Conservation (phyloP, 1,140 invertebrate genomes). For the Drosophila kanapiae region DNA sequence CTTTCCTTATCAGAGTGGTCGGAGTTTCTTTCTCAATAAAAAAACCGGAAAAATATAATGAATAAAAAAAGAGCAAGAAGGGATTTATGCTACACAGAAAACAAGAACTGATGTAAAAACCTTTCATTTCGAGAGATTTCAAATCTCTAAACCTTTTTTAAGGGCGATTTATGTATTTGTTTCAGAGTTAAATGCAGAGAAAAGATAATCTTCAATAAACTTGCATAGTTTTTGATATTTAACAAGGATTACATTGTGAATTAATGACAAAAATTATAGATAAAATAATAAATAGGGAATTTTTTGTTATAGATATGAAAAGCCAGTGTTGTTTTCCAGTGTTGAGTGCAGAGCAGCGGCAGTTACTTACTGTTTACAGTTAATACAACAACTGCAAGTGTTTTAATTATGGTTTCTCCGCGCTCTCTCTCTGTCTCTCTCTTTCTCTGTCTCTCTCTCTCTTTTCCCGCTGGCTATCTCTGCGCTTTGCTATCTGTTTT, state of each 20-base stretch:
- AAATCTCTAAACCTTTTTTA: neutral
- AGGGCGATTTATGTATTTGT: neutral
- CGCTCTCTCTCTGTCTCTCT: conserved; percentile 3
- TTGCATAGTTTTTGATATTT: neutral
- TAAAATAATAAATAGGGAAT: too few relatives aligned
- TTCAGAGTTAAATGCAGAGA: neutral
- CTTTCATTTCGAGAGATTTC: neutral
- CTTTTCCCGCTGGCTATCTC: neutral
- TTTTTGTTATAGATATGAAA: neutral
- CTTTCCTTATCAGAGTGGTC: too few relatives aligned
- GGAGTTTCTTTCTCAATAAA: too few relatives aligned
- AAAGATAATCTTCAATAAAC: neutral
- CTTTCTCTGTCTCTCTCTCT: neutral
- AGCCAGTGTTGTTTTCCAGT: conserved; percentile 12
- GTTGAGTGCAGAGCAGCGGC: conserved; percentile 9
- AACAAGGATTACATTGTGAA: neutral
- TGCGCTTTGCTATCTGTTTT: conserved; percentile 1
- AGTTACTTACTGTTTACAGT: conserved; percentile 34
- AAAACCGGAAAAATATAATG: too few relatives aligned
- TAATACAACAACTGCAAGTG: conserved; percentile 41
- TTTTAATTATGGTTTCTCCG: conserved; percentile 37
- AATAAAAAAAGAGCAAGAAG: neutral
- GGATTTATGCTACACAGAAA: neutral
- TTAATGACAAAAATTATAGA: neutral
- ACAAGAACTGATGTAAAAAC: too few relatives aligned